Evolutionary conservation across 2,888 invertebrate genomes (phyloP).

Genomic region (Neoascia interrupta): DNA sequence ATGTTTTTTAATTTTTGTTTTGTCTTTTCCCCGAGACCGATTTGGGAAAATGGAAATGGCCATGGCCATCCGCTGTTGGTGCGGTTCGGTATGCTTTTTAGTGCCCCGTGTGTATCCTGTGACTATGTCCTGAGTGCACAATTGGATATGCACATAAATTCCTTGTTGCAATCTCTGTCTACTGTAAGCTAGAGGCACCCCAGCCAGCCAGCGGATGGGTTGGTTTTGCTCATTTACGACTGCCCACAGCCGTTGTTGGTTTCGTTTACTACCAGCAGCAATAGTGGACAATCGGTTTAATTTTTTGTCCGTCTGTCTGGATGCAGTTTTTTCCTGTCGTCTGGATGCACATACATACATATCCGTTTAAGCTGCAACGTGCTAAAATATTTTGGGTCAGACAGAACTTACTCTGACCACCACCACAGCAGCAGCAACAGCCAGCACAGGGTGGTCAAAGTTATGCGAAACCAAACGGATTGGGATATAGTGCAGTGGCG

Average conservation of each 20-base stretch:
- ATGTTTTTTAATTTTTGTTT: slow-evolving; percentile 1
- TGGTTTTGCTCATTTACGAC: slow-evolving; percentile 25
- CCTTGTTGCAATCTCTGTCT: slow-evolving; percentile 56
- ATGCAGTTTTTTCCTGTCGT: slow-evolving; percentile 39
- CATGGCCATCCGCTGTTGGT: slow-evolving; percentile 65
- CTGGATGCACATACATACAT: slow-evolving; percentile 1
- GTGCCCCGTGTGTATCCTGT: slow-evolving; percentile 60
- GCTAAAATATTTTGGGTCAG: slow-evolving; percentile 67
- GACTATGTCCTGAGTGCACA: slow-evolving; percentile 65
- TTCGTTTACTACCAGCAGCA: slow-evolving; percentile 38
- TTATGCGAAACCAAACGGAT: slow-evolving; percentile 32
- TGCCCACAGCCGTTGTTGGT: slow-evolving; percentile 38
- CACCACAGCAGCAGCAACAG: too few species aligned
- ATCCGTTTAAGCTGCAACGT: slow-evolving; percentile 46
- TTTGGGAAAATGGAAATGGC: slow-evolving; percentile 57
- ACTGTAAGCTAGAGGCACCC: slow-evolving; percentile 27
- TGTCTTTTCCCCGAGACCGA: neutral
- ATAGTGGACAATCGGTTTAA: slow-evolving; percentile 55
- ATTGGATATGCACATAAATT: slow-evolving; percentile 69
- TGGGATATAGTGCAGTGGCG: slow-evolving; percentile 43
- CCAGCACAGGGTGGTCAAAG: slow-evolving; percentile 15
- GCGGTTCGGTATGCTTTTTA: slow-evolving; percentile 66
- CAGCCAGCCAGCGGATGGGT: neutral
- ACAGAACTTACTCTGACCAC: slow-evolving; percentile 60
- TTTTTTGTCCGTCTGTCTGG: slow-evolving; percentile 45